A percentile compares a stretch with the other conserved stretches of the same genome.
Conservation (phyloP, 2,797 vertebrate genomes). For the Crocodylus rhombifer region DNA sequence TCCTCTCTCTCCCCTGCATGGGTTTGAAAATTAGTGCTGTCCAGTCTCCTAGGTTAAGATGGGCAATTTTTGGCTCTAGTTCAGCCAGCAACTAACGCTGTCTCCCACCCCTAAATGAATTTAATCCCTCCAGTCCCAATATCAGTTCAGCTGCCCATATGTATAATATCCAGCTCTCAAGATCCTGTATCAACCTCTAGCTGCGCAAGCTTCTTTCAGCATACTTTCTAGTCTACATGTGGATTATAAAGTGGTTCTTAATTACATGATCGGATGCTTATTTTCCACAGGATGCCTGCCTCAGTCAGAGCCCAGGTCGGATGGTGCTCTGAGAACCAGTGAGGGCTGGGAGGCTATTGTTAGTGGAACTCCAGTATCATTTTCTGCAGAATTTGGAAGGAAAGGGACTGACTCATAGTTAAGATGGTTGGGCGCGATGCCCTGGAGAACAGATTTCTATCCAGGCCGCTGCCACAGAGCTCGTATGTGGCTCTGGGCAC, state of each 20-base stretch:
- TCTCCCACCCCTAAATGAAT: too few species aligned
- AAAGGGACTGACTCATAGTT: constrained; percentile 46
- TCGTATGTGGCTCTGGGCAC: constrained; percentile 49
- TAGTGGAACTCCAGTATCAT: background rate
- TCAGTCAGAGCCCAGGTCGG: background rate
- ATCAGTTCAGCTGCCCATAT: too few species aligned
- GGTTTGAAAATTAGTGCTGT: background rate
- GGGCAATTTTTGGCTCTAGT: too few species aligned
- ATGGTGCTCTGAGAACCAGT: constrained; percentile 2
- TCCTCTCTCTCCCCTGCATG: background rate
- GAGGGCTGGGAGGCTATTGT: background rate
- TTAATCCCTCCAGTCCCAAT: too few species aligned
- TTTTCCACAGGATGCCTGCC: constrained; percentile 42
- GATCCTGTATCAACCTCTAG: too few species aligned
- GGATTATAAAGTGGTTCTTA: constrained; percentile 17
- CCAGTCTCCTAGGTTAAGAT: too few species aligned
- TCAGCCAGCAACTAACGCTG: too few species aligned
- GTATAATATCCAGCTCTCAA: too few species aligned
- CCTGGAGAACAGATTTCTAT: background rate
- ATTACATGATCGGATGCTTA: constrained; percentile 45
- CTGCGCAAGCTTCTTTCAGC: too few species aligned
- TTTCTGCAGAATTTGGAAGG: constrained; percentile 13
- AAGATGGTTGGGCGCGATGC: constrained; percentile 4
- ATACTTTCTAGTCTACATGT: background rate
- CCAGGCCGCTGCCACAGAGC: constrained; percentile 7